Evolutionary conservation across 2,888 invertebrate genomes (phyloP), one percentile per base, ranked within the genome.

Genomic region (Oscheius onirici): DNA sequence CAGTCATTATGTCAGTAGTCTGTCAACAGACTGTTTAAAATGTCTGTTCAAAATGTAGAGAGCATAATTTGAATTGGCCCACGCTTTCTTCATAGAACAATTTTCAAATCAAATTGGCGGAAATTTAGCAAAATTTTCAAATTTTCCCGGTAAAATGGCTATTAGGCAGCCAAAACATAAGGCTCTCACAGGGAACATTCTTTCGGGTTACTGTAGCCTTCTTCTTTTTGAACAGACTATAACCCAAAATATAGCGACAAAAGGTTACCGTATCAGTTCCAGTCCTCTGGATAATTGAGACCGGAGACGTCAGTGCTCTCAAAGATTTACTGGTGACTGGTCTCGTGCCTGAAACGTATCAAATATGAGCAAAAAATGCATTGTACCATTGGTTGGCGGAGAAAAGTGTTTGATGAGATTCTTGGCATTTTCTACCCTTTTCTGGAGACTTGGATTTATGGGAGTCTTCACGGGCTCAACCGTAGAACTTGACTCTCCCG

Each of bases 371-470:
- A 17, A 17, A 6, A 49, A n/a, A n/a, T n/a, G n/a, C n/a, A 57
- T 26, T 41, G 15, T 24, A 43, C 60, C 60, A 43, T 60, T 58
- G 10, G 34, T 43, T 11, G 60, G 26, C 28, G 58, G 20, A 49
- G n/a, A 17, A 8, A 63, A 20, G 26, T 51, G 26, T 10, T 49
- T 46, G 26, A 63, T 46, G 11, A 63, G n/a, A 24, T 17, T 24
- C 49, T 58, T 58, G 8, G 58, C 58, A 58, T 58, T n/a, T 6
- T 58, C 58, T 15, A 58, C 58, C 41, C 40, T 11, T 58, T 58
- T 58, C 41, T 58, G 17, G 41, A 58, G n/a, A 2, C n/a, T 22
- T 22, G 52, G 52, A 52, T 6, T 20, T 5, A 52, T 22, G 2
- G 22, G 20, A 5, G 5, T 52, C 13, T 24, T 52, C 34, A 34